phyloP scores from a whole-genome alignment of 92 coral and sea anemone genomes.

The Palythoa caribaeorum region DNA sequence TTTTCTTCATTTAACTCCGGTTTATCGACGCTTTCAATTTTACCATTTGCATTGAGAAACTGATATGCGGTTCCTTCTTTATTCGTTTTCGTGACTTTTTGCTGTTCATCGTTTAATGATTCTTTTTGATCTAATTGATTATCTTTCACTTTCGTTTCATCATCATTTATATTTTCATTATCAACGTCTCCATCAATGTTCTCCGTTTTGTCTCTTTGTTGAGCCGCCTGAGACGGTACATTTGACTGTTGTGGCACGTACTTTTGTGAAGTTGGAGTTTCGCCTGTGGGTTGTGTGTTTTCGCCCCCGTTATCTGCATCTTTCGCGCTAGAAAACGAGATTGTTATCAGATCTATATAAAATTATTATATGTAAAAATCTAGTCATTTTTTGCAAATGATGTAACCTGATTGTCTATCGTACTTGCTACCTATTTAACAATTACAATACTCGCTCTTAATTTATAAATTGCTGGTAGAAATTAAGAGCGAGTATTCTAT shows the following conservation, averaged over 20 bases:
- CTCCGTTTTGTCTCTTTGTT: background rate
- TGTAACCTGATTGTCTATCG: too few species aligned
- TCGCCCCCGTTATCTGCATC: background rate
- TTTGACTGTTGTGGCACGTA: conserved; percentile 11
- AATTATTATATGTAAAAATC: too few species aligned
- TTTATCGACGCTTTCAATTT: conserved; percentile 32
- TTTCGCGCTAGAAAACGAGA: background rate
- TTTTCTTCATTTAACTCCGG: background rate
- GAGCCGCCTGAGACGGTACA: background rate
- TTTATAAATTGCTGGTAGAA: too few species aligned
- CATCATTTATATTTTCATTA: background rate
- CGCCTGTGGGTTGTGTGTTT: background rate
- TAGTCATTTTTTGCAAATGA: too few species aligned
- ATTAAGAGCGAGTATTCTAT: too few species aligned
- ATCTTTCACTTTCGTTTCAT: background rate
- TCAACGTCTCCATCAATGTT: conserved; percentile 4
- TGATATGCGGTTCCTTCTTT: conserved; percentile 7
- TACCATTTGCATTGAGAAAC: conserved; percentile 38
- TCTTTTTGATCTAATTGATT: background rate
- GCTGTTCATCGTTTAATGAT: background rate
- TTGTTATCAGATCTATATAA: background rate
- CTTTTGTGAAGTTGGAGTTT: background rate
- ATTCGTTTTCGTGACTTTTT: background rate
- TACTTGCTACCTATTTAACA: too few species aligned
- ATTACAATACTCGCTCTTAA: too few species aligned